Evolutionary conservation across 2,888 invertebrate genomes (phyloP).

Genomic region (Tiliacea aurago): DNA sequence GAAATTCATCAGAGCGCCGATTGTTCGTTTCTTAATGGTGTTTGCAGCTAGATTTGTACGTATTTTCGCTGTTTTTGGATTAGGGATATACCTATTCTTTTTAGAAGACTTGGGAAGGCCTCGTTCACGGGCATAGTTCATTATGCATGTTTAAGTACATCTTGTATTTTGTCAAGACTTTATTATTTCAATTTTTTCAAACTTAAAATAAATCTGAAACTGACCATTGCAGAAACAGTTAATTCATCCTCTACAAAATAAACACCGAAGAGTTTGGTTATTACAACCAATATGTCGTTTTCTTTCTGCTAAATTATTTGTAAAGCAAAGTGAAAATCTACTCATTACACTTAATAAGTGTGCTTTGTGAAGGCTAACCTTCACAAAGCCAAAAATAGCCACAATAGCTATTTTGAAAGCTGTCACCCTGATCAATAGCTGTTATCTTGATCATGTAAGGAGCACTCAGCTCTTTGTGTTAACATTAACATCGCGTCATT

Average conservation of each 20-base stretch:
- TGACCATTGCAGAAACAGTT: background rate
- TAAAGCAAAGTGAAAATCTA: background rate
- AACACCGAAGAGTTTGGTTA: background rate
- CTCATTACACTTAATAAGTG: background rate
- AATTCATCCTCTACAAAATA: too few species aligned
- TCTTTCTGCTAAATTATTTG: background rate
- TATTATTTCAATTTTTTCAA: background rate
- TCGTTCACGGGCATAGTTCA: background rate
- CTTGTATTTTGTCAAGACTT: background rate
- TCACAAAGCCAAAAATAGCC: conserved; percentile 12
- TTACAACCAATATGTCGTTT: background rate
- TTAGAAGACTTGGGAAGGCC: too few species aligned
- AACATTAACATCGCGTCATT: conserved; percentile 44
- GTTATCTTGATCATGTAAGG: conserved; percentile 58
- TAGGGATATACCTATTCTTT: conserved; percentile 16
- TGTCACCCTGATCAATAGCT: conserved; percentile 43
- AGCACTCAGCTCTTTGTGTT: conserved; percentile 45
- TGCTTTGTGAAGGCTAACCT: conserved; percentile 7
- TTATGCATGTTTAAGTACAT: background rate
- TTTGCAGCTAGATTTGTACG: conserved; percentile 77
- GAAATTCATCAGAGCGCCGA: conserved; percentile 89
- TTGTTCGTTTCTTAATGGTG: conserved; percentile 87
- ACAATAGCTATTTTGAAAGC: conserved; percentile 36
- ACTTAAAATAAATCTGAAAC: background rate
- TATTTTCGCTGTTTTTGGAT: conserved; percentile 61